phyloP scores from a whole-genome alignment of 64 coral and sea anemone genomes.

The Orbicella faveolata region DNA sequence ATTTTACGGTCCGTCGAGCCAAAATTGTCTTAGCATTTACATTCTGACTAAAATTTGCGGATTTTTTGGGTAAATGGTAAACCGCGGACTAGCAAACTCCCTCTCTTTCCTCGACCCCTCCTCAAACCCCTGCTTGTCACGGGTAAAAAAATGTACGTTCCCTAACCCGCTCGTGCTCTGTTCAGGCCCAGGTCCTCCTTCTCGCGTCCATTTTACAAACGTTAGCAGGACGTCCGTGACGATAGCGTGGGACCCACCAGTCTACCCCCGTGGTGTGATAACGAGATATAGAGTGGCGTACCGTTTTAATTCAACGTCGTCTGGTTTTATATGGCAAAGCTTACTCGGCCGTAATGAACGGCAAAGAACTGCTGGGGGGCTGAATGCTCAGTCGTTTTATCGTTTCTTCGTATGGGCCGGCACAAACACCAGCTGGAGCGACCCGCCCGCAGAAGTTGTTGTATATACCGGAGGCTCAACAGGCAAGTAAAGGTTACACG shows the following conservation, averaged over 20 bases:
- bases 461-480: conserved; percentile 59
- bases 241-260: conserved; percentile 71
- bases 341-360: not conserved
- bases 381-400: conserved; percentile 40
- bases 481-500: conserved; percentile 32
- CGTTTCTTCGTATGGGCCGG: conserved; percentile 63
- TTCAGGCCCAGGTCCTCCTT: conserved; percentile 79
- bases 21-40: too few species aligned
- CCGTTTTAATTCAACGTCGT: conserved; percentile 15
- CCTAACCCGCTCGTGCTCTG: not conserved
- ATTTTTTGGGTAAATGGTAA: too few species aligned
- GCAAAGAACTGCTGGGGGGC: not conserved
- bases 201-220: conserved; percentile 72
- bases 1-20: too few species aligned
- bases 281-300: conserved; percentile 59
- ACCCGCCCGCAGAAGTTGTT: conserved; percentile 40
- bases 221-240: conserved; percentile 48
- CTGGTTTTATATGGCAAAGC: not conserved
- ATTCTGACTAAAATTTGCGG: too few species aligned
- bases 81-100: too few species aligned
- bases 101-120: too few species aligned
- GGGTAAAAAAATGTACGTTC: too few species aligned
- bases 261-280: conserved; percentile 78
- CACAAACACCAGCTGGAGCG: conserved; percentile 62
- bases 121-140: too few species aligned